phyloP scores from a whole-genome alignment of 2,113 vertebrate species.

The Oxyruncus cristatus region DNA sequence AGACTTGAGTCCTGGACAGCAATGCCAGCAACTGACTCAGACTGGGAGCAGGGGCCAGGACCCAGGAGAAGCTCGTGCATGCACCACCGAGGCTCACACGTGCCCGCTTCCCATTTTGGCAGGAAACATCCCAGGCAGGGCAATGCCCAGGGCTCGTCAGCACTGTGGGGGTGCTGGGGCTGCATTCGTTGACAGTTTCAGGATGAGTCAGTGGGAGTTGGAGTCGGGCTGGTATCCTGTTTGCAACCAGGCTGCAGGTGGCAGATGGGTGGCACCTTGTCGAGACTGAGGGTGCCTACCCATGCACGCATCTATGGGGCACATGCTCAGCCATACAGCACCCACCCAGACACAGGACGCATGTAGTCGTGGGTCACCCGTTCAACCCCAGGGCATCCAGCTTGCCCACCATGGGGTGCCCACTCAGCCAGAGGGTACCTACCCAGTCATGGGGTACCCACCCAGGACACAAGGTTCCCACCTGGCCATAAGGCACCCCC shows the following conservation, averaged over 20 bases:
- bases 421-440: not conserved
- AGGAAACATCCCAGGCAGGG: not conserved
- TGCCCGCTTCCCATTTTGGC: not conserved
- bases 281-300: not conserved
- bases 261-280: not conserved
- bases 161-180: not conserved
- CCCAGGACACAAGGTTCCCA: too few species aligned
- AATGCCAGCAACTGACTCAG: not conserved
- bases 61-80: not conserved
- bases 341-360: not conserved
- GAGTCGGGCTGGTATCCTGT: conserved; percentile 33
- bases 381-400: not conserved
- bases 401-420: too few species aligned
- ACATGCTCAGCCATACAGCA: not conserved
- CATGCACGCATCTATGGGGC: not conserved
- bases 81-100: accelerated
- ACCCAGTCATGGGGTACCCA: not conserved
- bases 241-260: not conserved
- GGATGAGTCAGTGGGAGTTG: conserved; percentile 19
- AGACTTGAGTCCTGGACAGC: not conserved
- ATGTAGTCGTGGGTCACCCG: too few species aligned
- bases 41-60: accelerated
- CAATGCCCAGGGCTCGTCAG: accelerated
- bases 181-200: not conserved
- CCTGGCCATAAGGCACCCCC: not conserved